phyloP scores from a whole-genome alignment of 2,113 vertebrate genomes.

The Otus sunia region DNA sequence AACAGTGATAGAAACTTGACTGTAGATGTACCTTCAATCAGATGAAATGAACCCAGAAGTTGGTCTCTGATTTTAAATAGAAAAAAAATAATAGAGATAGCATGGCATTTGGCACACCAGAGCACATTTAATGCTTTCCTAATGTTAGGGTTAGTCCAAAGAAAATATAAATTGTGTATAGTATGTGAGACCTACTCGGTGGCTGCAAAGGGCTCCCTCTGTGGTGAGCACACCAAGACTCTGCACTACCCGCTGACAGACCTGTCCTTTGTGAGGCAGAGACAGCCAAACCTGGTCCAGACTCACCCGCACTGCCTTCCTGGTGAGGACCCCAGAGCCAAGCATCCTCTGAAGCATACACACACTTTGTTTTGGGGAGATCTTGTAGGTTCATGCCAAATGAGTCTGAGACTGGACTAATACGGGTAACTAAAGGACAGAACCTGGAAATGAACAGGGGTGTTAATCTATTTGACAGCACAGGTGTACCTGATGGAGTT shows the following conservation, averaged over 20 bases:
- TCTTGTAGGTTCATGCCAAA: not conserved
- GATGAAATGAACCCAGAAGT: not conserved
- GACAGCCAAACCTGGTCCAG: not conserved
- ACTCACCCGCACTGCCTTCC: not conserved
- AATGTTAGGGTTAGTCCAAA: not conserved
- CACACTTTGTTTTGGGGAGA: not conserved
- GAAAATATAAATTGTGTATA: not conserved
- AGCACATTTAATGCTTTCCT: not conserved
- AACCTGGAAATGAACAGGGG: not conserved
- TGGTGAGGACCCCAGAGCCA: not conserved
- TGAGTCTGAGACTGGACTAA: not conserved
- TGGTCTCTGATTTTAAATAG: not conserved
- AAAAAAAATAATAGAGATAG: not conserved
- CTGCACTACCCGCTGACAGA: too few relatives aligned
- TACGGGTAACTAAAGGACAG: not conserved
- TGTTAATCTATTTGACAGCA: not conserved
- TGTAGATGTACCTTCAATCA: not conserved
- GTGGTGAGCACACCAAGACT: rapidly evolving
- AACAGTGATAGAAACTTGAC: not conserved
- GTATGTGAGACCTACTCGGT: not conserved
- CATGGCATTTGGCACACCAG: not conserved
- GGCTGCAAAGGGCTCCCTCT: not conserved
- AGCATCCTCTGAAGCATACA: not conserved
- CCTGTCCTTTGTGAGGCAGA: not conserved
- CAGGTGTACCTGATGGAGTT: not conserved